Base-by-base conservation (phyloP, 2,113 vertebrate species). In the Myrmecobius fasciatus region DNA sequence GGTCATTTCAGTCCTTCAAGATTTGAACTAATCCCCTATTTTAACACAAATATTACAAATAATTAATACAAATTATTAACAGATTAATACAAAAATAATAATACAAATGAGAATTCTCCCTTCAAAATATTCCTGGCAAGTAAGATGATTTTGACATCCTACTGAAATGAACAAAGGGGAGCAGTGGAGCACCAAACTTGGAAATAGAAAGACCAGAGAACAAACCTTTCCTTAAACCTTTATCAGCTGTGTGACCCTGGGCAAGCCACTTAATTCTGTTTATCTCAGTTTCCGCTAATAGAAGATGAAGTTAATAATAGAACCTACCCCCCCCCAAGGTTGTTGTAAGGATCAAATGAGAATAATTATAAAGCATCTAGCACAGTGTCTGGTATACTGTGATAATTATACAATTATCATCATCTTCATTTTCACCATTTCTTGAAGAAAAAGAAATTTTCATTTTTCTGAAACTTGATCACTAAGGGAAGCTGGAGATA, bases 1-100 rank as follows among this genome's bases (percentile, higher is more conserved):
- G 25, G 54, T 25, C 53, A 95, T 93, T 93, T 94, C 53, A 28
- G 3, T 47, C 43, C 75, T 4, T 25, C 47, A 94, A 89, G 17
- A 67, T 91, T 95, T 95, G 75, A 94, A 93, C 36, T 47, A 96
- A 52, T 2, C 1, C 7, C 43, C 93, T 93, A 12, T 91, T 67
- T 67, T 51, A 52, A 47, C 49, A 51, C 49, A 51, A 51, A 51
- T 51, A 51, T 10, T 51, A 51, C 9, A 51, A 51, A 51, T 51
- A 51, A 51, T 51, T 51, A 51, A 49, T 49, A 49, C 49, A 49
- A 49, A 49, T 49, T 49, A 49, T 49, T 49, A 49, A 49, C 49
- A 49, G 9, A 49, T 49, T 49, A 49, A 49, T 49, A 51, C 91
- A 95, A 95, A 60, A n/a, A n/a, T n/a, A n/a, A n/a, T n/a, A n/a